phyloP scores from a whole-genome alignment of 1,140 invertebrate genomes.

The Micrasema longulum region DNA sequence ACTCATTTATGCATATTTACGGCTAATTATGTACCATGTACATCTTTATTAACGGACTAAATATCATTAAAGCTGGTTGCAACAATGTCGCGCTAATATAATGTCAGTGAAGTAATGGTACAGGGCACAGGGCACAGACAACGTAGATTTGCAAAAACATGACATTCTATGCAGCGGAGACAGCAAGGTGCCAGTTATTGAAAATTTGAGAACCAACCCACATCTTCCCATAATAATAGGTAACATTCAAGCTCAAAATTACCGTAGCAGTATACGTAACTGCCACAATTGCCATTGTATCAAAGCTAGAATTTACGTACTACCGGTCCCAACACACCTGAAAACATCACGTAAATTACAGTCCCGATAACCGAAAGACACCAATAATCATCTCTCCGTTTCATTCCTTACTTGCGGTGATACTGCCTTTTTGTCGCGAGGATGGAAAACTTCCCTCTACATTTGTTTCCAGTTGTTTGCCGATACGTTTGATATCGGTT shows the following conservation, averaged over 20 bases:
- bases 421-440: neutral
- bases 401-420: neutral
- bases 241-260: constrained; percentile 18
- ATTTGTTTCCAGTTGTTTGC: neutral
- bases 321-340: neutral
- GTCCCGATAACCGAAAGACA: too few relatives aligned
- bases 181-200: constrained; percentile 33
- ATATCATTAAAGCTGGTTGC: too few relatives aligned
- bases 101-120: too few relatives aligned
- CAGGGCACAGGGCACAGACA: too few relatives aligned
- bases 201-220: constrained; percentile 39
- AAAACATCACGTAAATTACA: neutral
- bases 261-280: constrained; percentile 23
- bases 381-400: too few relatives aligned
- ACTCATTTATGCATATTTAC: neutral
- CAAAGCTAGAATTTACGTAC: constrained; percentile 25
- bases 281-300: constrained; percentile 17
- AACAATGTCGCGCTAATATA: too few relatives aligned
- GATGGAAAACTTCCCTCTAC: neutral
- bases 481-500: constrained; percentile 43
- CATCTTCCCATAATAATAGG: constrained; percentile 39
- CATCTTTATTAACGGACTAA: too few relatives aligned
- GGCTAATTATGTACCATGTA: too few relatives aligned
- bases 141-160: too few relatives aligned
- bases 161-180: too few relatives aligned